These are phyloP conservation scores for Hemicentrotus pulcherrimus DNA, from an alignment of 35 echinoderm and acorn worm genomes.

Conservation along the genomic window DNA sequence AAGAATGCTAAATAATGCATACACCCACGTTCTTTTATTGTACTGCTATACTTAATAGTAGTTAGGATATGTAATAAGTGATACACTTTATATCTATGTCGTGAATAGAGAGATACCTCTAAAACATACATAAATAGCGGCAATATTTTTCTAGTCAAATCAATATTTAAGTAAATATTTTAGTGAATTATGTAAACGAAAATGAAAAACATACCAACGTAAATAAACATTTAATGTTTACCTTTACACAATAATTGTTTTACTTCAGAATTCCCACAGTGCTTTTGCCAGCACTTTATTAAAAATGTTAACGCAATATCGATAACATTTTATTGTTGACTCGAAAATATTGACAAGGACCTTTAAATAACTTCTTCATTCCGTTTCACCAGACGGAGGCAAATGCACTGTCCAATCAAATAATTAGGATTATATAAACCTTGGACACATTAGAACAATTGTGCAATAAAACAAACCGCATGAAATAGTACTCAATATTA, in stretches of 20 bases:
- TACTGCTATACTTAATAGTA: too few species aligned
- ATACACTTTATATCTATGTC: too few species aligned
- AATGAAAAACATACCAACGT: too few species aligned
- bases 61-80: too few species aligned
- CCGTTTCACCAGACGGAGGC: not conserved
- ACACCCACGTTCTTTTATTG: too few species aligned
- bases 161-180: too few species aligned
- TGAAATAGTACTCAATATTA: not conserved
- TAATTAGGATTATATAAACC: not conserved
- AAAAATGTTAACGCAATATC: not conserved
- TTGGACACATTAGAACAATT: not conserved
- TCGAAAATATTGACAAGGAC: not conserved
- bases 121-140: too few species aligned
- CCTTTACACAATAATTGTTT: not conserved
- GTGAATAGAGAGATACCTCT: too few species aligned
- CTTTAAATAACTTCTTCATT: not conserved
- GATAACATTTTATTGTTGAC: not conserved
- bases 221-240: too few species aligned
- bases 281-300: not conserved
- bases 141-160: too few species aligned
- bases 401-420: slow-evolving; percentile 10
- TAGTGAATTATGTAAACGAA: too few species aligned
- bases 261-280: not conserved
- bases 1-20: too few species aligned
- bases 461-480: not conserved